Evolutionary conservation across 2,797 vertebrate species (phyloP), one percentile per base, ranked within the genome.

Genomic region (Intellagama lesueurii): DNA sequence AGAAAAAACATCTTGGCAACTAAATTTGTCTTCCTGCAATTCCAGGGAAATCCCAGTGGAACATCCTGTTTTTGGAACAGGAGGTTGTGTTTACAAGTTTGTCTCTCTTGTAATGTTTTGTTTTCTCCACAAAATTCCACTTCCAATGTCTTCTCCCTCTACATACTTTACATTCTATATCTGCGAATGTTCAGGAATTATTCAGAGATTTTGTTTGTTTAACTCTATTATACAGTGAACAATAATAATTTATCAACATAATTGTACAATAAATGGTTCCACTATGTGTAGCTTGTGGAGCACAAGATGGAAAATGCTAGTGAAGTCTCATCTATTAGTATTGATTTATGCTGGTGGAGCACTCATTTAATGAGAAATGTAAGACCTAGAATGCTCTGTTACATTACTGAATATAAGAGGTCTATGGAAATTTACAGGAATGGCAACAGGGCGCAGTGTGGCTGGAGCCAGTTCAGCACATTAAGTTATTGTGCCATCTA

Each of bases 351-450:
- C 28, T 28, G 35, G 47, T 87, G 19, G 90, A 83, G 79, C 8
- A 77, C 19, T 49, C 12, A 52, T 40, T 86, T 70, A 44, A 75
- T 68, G 73, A 90, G 92, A 92, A 30, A 30, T 47, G 22, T 79
- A 87, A 83, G 88, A 81, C 40, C 2, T 40, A 84, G 12, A 56
- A 73, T 84, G n/a, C 24, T 90, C 90, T 32, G 73, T 70, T 0
- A 69, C 72, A 76, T 80, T 90, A 88, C 90, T 92, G 78, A 90
- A 90, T 85, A 89, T 87, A 92, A 94, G 90, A 82, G 52, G 2
- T 1, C 78, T 66, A 16, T 85, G 91, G 95, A 95, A 95, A 94
- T 86, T 92, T 95, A 94, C 93, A 91, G 88, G 94, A 88, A 47
- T 0, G 0, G 0, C 60, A 72, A 35, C 49, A 56, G 86, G n/a